phyloP scores from a whole-genome alignment of 1,140 invertebrate species.

The Sarcophaga peregrina region DNA sequence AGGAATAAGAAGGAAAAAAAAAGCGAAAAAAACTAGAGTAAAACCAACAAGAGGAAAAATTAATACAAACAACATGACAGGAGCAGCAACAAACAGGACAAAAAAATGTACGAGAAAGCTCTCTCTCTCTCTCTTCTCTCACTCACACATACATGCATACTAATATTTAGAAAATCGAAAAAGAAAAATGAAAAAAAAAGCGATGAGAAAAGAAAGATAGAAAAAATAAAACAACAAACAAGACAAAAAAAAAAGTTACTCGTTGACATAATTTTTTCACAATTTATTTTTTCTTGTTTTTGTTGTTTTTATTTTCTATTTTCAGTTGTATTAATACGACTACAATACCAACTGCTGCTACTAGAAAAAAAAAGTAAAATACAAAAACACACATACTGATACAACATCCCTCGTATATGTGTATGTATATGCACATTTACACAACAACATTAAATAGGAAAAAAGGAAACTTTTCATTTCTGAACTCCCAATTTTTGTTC shows the following conservation, averaged over 20 bases:
- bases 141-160: neutral
- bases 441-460: neutral
- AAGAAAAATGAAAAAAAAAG: neutral
- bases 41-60: slow-evolving; percentile 1
- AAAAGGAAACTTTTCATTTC: neutral
- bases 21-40: no score
- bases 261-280: slow-evolving; percentile 18
- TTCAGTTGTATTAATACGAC: neutral
- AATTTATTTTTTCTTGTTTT: neutral
- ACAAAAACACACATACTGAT: neutral
- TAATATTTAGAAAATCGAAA: neutral
- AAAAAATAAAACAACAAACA: neutral
- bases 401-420: neutral
- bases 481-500: slow-evolving; percentile 17
- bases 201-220: neutral
- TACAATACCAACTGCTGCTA: neutral
- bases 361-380: neutral
- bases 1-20: neutral
- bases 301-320: neutral
- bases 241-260: slow-evolving; percentile 7
- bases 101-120: no score
- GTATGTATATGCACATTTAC: neutral
- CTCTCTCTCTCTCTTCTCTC: no score
- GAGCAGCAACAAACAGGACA: neutral
- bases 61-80: slow-evolving; percentile 11